These are phyloP conservation scores for Caradrina kadenii DNA, from an alignment of 2,888 invertebrate genomes.

Conservation along the genomic window DNA sequence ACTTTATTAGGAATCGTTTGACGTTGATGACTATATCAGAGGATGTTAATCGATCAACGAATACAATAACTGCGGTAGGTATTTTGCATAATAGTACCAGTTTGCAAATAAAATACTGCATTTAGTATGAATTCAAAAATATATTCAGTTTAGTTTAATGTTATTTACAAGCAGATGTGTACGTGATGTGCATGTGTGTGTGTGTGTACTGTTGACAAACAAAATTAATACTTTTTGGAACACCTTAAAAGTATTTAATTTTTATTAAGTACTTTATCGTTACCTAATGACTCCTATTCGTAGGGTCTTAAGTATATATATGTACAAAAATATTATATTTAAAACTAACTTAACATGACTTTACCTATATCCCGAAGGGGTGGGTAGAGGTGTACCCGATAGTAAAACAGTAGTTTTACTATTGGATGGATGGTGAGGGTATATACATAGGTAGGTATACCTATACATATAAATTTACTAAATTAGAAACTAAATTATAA, in stretches of 20 bases:
- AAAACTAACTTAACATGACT: neutral
- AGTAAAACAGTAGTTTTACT: neutral
- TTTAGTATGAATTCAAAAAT: neutral
- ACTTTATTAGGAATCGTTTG: neutral
- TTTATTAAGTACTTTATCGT: neutral
- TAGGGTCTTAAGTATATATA: neutral
- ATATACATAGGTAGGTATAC: neutral
- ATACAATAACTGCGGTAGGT: constrained; percentile 7
- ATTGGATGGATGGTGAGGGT: neutral
- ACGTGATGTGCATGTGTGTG: no score
- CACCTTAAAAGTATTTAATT: neutral
- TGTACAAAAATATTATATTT: neutral
- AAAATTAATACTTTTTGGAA: neutral
- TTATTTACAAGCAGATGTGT: constrained; percentile 3
- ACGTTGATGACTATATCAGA: neutral
- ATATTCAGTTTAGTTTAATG: neutral
- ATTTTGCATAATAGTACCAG: constrained; percentile 1
- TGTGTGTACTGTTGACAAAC: neutral
- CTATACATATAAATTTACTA: neutral
- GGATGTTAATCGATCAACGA: neutral
- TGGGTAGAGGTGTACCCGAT: neutral
- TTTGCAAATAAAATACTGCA: constrained; percentile 22
- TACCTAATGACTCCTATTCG: neutral
- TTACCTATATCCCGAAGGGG: neutral
- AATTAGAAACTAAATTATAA: constrained; percentile 25